Evolutionary conservation across 2,113 vertebrate species (phyloP).

Genomic region (Eublepharis macularius): DNA sequence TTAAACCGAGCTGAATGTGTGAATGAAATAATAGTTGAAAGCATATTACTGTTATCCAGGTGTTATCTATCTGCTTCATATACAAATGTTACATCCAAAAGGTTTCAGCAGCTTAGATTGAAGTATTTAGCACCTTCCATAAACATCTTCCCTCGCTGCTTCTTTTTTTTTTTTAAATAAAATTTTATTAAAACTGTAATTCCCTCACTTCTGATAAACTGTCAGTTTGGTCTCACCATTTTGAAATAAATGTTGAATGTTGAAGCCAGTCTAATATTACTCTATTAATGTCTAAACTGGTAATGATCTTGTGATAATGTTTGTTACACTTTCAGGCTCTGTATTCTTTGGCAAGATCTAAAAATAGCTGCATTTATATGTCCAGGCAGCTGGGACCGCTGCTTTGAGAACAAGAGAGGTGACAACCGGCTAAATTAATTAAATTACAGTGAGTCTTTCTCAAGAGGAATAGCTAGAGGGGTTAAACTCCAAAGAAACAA

Average conservation of each 20-base stretch:
- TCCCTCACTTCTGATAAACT: background rate
- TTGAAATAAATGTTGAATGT: background rate
- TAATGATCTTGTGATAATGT: background rate
- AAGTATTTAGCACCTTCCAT: background rate
- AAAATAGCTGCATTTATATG: background rate
- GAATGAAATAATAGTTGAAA: background rate
- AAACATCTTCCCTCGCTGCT: background rate
- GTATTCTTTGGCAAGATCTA: background rate
- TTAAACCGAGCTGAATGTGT: background rate
- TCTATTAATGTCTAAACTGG: background rate
- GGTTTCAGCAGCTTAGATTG: too few species aligned
- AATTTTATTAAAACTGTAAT: too few species aligned
- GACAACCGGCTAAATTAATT: background rate
- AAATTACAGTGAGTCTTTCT: too few species aligned
- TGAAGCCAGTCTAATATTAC: background rate
- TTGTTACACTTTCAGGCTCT: background rate
- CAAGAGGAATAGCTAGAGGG: background rate
- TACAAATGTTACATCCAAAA: background rate
- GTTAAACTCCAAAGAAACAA: background rate
- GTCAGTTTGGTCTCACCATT: too few species aligned
- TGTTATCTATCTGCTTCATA: background rate
- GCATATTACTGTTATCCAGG: background rate
- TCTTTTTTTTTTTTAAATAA: too few species aligned
- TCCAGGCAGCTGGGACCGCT: background rate
- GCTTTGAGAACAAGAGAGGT: background rate